Evolutionary conservation across 2,797 vertebrate genomes (phyloP).

Genomic region (Onychomys leucogaster): DNA sequence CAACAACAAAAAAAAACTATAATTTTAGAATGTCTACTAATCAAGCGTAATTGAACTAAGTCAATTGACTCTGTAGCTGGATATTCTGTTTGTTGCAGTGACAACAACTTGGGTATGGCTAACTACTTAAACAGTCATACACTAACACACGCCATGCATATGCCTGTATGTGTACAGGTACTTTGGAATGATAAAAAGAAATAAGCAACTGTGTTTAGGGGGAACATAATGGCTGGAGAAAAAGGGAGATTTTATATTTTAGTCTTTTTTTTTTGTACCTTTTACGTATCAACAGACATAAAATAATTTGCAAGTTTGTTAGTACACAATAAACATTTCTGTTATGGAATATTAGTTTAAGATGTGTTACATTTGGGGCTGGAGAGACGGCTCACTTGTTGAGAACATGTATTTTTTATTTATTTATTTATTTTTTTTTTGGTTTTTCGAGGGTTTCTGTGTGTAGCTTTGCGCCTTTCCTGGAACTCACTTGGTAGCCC

Average conservation of each 20-base stretch:
- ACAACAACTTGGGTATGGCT: conserved; percentile 29
- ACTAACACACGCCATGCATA: conserved; percentile 7
- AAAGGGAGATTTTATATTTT: not conserved
- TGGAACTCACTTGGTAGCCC: no score
- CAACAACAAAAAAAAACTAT: no score
- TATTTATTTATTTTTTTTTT: no score
- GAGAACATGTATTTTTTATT: no score
- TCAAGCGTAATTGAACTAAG: conserved; percentile 41
- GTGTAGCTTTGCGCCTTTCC: no score
- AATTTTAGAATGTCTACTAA: conserved; percentile 44
- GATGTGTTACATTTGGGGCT: not conserved
- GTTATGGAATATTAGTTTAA: not conserved
- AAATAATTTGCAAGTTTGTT: conserved; percentile 26
- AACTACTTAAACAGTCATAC: conserved; percentile 36
- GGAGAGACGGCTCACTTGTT: no score
- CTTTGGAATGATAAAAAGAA: conserved; percentile 26
- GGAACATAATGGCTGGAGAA: not conserved
- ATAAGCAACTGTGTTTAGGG: not conserved
- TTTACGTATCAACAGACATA: conserved; percentile 17
- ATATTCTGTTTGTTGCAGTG: not conserved
- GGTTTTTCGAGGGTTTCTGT: no score
- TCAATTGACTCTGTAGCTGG: not conserved
- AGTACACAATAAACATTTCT: conserved; percentile 33
- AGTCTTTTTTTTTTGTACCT: conserved; percentile 29
- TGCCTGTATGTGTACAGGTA: not conserved